Percentiles rank a stretch among this genome's conserved stretches.
Conservation (phyloP, 2,888 invertebrate genomes). For the Isotomurus palustris region DNA sequence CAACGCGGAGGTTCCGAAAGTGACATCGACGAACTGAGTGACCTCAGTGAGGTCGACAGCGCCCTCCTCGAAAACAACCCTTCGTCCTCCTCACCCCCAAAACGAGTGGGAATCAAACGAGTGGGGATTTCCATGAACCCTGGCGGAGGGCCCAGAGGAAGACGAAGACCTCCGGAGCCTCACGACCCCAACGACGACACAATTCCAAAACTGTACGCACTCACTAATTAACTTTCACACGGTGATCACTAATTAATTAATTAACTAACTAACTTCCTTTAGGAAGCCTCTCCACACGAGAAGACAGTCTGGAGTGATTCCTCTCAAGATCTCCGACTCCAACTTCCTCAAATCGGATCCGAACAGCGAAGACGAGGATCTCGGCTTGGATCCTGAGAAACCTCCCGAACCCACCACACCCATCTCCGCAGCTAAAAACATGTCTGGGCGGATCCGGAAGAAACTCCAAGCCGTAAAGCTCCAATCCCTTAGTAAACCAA, state of each 20-base stretch:
- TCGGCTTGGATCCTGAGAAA: conserved; percentile 17
- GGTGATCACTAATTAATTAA: background rate
- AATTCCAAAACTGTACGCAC: conserved; percentile 13
- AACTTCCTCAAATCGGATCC: conserved; percentile 31
- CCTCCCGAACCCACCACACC: conserved; percentile 13
- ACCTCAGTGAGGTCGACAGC: conserved; percentile 27
- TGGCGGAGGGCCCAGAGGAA: background rate
- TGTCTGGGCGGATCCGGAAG: conserved; percentile 25
- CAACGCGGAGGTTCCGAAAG: conserved; percentile 23
- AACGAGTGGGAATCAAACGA: conserved; percentile 15
- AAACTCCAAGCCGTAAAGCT: conserved; percentile 23
- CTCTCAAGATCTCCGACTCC: conserved; percentile 26
- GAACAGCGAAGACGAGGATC: background rate
- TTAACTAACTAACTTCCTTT: conserved; percentile 3
- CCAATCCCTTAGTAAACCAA: background rate
- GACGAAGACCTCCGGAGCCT: background rate
- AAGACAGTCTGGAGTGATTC: conserved; percentile 30
- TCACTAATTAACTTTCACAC: background rate
- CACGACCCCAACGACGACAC: conserved; percentile 17
- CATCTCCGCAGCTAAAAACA: conserved; percentile 19
- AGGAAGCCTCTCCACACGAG: conserved; percentile 24
- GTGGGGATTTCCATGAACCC: background rate
- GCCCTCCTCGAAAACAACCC: conserved; percentile 8
- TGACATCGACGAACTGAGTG: conserved; percentile 30
- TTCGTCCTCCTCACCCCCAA: conserved; percentile 15